phyloP scores from a whole-genome alignment of 2,888 invertebrate genomes.

The Acronicta psi region DNA sequence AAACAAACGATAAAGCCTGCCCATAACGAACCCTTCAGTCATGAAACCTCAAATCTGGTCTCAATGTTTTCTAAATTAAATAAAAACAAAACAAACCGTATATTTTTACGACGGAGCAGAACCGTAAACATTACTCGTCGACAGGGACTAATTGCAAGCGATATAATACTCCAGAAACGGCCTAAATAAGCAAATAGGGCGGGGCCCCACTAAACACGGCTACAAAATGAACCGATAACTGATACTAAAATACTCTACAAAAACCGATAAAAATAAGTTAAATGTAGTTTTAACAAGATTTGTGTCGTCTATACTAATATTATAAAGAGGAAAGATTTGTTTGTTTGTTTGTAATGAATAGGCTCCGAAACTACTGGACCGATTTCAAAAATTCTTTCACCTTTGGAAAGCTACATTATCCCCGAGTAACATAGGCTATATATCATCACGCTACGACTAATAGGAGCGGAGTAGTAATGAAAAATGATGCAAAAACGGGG shows the following conservation, averaged over 20 bases:
- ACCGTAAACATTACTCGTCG: conserved; percentile 49
- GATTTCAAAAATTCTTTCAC: too few relatives aligned
- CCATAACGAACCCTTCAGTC: conserved; percentile 11
- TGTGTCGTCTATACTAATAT: too few relatives aligned
- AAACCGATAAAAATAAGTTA: too few relatives aligned
- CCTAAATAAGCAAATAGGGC: conserved; percentile 54
- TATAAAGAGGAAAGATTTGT: too few relatives aligned
- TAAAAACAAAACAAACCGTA: conserved; percentile 42
- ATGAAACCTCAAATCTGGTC: conserved; percentile 46
- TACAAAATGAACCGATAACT: not conserved
- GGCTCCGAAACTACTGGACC: too few relatives aligned
- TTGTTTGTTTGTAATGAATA: too few relatives aligned
- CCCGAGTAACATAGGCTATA: too few relatives aligned
- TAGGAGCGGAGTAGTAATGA: too few relatives aligned
- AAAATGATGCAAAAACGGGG: too few relatives aligned
- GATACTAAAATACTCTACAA: not conserved
- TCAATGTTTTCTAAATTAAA: conserved; percentile 44
- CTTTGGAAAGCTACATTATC: too few relatives aligned
- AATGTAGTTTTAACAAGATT: too few relatives aligned
- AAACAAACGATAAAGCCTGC: conserved; percentile 3
- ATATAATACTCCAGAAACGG: conserved; percentile 58
- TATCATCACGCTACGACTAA: too few relatives aligned
- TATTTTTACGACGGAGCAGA: conserved; percentile 43
- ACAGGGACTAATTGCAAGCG: conserved; percentile 61
- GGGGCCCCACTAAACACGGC: conserved; percentile 24